Evolutionary conservation across 64 coral and sea anemone species (phyloP), one percentile per base, ranked within the genome.

Genomic region (Trachythela sp.): DNA sequence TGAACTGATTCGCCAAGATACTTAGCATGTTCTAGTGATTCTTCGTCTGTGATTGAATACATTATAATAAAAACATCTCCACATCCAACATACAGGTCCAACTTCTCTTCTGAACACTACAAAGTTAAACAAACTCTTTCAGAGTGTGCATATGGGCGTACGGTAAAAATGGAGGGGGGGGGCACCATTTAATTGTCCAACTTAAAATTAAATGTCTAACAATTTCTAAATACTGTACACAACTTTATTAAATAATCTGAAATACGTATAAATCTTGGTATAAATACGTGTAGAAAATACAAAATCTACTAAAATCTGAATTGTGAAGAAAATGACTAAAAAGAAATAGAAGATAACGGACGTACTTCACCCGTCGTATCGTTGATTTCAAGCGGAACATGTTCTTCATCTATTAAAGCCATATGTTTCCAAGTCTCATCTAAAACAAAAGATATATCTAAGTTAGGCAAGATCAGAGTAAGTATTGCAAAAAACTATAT

Each of bases 401-500:
- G 4, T 80, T 80, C 75, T 37, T 80, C 75, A 37, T 80, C 75
- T 4, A 80, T 39, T 39, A 80, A 80, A 80, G 75, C 75, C 31
- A 80, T 80, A 35, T 80, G 75, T 80, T 80, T 80, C 75, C 75
- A 80, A 15, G 75, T 37, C 35, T 80, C 75, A 80, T 80, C 75
- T 80, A 80, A 37, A 80, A 37, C 31, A 39, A 80, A 9, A 80
- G 56, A 2, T 11, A 52, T 15, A 52, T 1, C 49, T 52, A 20
- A 15, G 8, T 8, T 52, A 52, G 7, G 7, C 48, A 52, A 11
- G 22, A 52, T n/a, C n/a, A n/a, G n/a, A n/a, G n/a, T n/a, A n/a
- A n/a, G n/a, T n/a, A n/a, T n/a, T n/a, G n/a, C n/a, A n/a, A n/a
- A n/a, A n/a, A n/a, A n/a, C n/a, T n/a, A n/a, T n/a, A n/a, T n/a